These are phyloP conservation scores for Lampris incognitus DNA, from an alignment of 2,113 vertebrate species.

Conservation along the genomic window DNA sequence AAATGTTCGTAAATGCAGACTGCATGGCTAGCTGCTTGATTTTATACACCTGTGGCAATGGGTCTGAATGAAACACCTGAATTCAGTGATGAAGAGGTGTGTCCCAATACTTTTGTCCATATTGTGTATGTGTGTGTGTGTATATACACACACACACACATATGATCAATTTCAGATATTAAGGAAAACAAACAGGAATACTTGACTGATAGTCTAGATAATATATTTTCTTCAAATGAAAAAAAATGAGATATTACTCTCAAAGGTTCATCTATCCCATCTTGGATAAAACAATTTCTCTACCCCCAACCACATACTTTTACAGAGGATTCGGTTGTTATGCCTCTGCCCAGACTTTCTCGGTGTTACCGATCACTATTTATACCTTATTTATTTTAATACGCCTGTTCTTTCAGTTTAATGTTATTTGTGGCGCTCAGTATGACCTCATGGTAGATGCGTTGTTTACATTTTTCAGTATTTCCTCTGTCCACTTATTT, in stretches of 20 bases:
- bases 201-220: not conserved
- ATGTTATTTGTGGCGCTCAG: not conserved
- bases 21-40: too few species aligned
- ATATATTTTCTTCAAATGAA: not conserved
- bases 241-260: not conserved
- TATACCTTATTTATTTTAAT: constrained; percentile 23
- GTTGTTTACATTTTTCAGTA: constrained; percentile 21
- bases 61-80: too few species aligned
- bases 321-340: too few species aligned
- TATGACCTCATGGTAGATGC: not conserved
- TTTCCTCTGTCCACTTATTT: constrained; percentile 20
- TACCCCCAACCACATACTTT: too few species aligned
- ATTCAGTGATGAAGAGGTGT: too few species aligned
- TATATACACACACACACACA: too few species aligned
- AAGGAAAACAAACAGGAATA: not conserved
- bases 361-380: constrained; percentile 7
- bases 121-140: too few species aligned
- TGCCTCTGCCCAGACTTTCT: not conserved
- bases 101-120: too few species aligned
- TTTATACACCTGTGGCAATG: too few species aligned
- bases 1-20: too few species aligned
- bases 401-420: not conserved
- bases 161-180: not conserved
- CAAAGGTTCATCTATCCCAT: too few species aligned
- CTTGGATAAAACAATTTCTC: too few species aligned